These are phyloP conservation scores for Ceratina calcarata DNA, from an alignment of 1,140 invertebrate genomes.

Conservation along the genomic window DNA sequence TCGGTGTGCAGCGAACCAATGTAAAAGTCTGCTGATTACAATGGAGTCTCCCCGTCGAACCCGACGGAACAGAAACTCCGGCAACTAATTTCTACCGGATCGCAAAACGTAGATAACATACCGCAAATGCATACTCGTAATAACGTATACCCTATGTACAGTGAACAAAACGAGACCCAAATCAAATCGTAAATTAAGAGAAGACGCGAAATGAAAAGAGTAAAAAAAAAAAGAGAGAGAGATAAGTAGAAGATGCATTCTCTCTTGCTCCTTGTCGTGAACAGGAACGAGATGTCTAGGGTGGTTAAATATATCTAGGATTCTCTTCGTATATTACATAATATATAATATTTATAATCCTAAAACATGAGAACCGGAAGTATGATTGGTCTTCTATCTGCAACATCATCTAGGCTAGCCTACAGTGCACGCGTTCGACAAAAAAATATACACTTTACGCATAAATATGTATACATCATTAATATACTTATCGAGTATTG, in stretches of 20 bases:
- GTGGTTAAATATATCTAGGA: constrained; percentile 29
- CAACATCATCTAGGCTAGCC: constrained; percentile 42
- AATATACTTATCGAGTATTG: background rate
- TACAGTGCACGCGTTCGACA: constrained; percentile 22
- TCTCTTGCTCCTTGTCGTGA: constrained; percentile 40
- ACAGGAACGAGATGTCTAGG: constrained; percentile 22
- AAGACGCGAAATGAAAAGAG: background rate
- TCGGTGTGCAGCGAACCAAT: constrained; percentile 10
- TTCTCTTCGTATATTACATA: constrained; percentile 11
- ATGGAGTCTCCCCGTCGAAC: background rate
- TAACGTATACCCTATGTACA: background rate
- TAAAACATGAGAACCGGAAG: constrained; percentile 45
- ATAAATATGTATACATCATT: background rate
- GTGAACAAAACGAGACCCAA: background rate
- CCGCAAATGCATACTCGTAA: constrained; percentile 26
- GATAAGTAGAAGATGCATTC: constrained; percentile 11
- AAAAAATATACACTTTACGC: background rate
- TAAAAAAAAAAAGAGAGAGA: background rate
- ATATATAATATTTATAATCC: constrained; percentile 11
- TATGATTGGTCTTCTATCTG: constrained; percentile 39
- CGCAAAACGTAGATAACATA: too few relatives aligned
- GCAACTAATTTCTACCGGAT: constrained; percentile 18
- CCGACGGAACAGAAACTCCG: background rate
- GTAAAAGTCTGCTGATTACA: constrained; percentile 28
- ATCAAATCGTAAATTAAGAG: background rate